Base-by-base conservation (phyloP, 1,140 invertebrate species). In the Drosophila kikkawai region DNA sequence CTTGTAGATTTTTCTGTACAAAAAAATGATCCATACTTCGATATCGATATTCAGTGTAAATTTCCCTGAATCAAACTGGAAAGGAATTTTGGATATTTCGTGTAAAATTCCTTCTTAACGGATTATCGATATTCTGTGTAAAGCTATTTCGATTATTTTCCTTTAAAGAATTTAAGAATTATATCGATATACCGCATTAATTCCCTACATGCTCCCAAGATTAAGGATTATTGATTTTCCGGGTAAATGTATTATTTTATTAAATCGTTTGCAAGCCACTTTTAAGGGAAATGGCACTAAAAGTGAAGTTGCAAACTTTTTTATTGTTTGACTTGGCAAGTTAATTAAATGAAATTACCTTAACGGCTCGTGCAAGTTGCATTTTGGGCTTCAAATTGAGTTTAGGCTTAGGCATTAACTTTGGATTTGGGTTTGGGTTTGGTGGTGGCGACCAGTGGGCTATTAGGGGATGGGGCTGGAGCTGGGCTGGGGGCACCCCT, bases 301-400 rank as follows among this genome's bases (percentile, higher is more conserved):
- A 42, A 60, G 57, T 77, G 37, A 29, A 71, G 39, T 39, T 39
- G 36, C 15, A 32, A 60, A 53, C 17, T 56, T 32, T 37, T 15
- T 37, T 37, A 29, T 57, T 74, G 48, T 58, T 64, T 64, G 51
- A 65, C 63, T 81, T 59, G 63, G 79, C 53, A 44, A 83, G 83
- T 88, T 87, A 87, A 88, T 88, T 88, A 90, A 88, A 88, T 88
- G 37, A 69, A 82, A 87, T 82, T 79, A 75, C 75, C 60, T 70
- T 47, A 87, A 85, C 80, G 67, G 50, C 53, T 58, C 44, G 26
- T 42, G 60, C 45, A 60, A 68, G 55, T 29, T 50, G 57, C 59
- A 53, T 29, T 56, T 56, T n/a, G 13, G 12, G 17, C 53, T 56
- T 39, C 6, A 15, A 19, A 37, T 9, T 44, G 36, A 13, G 19